phyloP scores from a whole-genome alignment of 1,140 invertebrate species.

The Sycobia sp. region DNA sequence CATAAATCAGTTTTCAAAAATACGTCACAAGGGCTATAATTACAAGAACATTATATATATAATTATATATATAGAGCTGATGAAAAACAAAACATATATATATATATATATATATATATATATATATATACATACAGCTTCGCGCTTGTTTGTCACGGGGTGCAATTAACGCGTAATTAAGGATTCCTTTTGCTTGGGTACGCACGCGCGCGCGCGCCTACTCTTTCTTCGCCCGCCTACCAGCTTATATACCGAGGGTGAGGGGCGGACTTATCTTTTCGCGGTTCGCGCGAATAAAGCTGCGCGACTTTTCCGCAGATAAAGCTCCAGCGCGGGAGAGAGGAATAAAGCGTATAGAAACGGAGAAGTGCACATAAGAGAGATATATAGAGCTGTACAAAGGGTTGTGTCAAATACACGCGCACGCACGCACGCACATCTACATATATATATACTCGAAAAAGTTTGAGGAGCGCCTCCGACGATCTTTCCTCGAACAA shows the following conservation, averaged over 20 bases:
- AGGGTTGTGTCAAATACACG: neutral
- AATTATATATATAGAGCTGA: no score
- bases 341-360: neutral
- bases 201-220: neutral
- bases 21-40: no score
- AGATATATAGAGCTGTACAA: neutral
- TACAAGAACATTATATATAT: no score
- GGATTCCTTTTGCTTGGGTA: conserved; percentile 26
- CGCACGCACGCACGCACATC: no score
- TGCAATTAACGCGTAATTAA: conserved; percentile 27
- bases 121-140: no score
- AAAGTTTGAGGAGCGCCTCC: no score
- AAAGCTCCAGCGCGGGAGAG: neutral
- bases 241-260: no score
- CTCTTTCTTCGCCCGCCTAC: neutral
- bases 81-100: no score
- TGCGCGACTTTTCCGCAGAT: conserved; percentile 30
- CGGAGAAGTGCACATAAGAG: neutral
- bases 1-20: no score
- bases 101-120: no score
- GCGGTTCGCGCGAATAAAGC: conserved; percentile 13
- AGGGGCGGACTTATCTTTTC: conserved; percentile 18
- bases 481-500: no score
- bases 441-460: no score
- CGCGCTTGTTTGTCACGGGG: neutral